Evolutionary conservation across 2,888 invertebrate species (phyloP).

Genomic region (Steinernema carpocapsae): DNA sequence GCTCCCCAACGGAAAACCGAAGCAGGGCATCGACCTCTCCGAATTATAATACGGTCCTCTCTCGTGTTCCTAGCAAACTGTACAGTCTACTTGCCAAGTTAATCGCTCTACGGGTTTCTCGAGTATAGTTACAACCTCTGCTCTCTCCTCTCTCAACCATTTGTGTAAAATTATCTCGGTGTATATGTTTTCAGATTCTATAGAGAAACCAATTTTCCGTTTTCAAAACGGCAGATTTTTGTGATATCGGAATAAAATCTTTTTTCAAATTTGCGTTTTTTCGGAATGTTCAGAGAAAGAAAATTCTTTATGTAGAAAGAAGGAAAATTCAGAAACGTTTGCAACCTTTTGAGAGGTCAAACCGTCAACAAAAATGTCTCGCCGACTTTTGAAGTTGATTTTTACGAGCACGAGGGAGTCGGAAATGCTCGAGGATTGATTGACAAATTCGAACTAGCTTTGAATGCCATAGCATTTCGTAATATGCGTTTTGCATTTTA

Average conservation of each 20-base stretch:
- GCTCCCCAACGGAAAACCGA: constrained; percentile 16
- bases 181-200: constrained; percentile 27
- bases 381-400: too few relatives aligned
- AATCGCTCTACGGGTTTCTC: constrained; percentile 33
- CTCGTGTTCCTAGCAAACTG: neutral
- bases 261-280: neutral
- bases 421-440: too few relatives aligned
- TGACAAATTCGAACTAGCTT: too few relatives aligned
- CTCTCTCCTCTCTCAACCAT: constrained; percentile 10
- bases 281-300: neutral
- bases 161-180: constrained; percentile 11
- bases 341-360: too few relatives aligned
- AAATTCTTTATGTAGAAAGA: too few relatives aligned
- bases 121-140: constrained; percentile 25
- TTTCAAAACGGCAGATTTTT: constrained; percentile 27
- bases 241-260: neutral
- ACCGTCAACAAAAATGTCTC: too few relatives aligned
- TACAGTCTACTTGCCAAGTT: constrained; percentile 32
- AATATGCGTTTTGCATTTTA: too few relatives aligned
- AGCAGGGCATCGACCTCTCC: neutral
- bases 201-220: constrained; percentile 30
- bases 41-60: neutral
- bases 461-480: too few relatives aligned
- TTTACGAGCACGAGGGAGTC: too few relatives aligned
- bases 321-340: too few relatives aligned